phyloP scores from a whole-genome alignment of 2,888 invertebrate genomes.

The Aphidius colemani region DNA sequence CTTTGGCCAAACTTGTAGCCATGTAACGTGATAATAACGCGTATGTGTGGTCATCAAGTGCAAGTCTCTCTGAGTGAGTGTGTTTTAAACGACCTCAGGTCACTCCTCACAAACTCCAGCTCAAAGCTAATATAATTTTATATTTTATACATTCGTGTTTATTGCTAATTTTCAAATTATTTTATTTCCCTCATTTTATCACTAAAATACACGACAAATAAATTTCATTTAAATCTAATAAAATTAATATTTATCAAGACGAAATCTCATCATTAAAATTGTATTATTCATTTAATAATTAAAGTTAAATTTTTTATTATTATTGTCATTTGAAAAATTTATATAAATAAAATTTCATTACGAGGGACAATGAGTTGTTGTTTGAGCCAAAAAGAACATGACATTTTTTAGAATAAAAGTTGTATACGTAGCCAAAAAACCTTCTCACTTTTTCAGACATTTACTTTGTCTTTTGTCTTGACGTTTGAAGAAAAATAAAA shows the following conservation, averaged over 20 bases:
- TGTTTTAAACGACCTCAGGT: constrained; percentile 12
- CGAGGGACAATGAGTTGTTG: not conserved
- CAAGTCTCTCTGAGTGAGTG: too few relatives aligned
- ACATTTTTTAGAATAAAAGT: constrained; percentile 1
- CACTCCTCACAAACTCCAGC: not conserved
- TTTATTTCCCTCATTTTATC: too few relatives aligned
- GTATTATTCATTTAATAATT: too few relatives aligned
- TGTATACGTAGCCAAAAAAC: constrained; percentile 5
- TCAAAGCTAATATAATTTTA: constrained; percentile 8
- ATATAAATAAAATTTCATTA: constrained; percentile 8
- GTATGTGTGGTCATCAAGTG: constrained; percentile 18
- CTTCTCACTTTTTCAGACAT: not conserved
- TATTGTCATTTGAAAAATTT: too few relatives aligned
- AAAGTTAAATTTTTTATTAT: too few relatives aligned
- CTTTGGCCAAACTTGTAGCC: constrained; percentile 7
- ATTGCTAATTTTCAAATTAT: not conserved
- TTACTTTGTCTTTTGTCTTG: constrained; percentile 5
- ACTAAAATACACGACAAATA: too few relatives aligned
- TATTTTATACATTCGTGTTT: constrained; percentile 3
- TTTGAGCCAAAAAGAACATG: not conserved
- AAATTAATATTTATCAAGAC: too few relatives aligned
- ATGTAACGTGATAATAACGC: constrained; percentile 25
- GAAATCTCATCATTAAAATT: too few relatives aligned
- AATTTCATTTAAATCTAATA: too few relatives aligned
- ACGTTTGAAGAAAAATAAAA: not conserved